Base-by-base conservation (phyloP, 2,113 vertebrate species). In the Callospermophilus lateralis region DNA sequence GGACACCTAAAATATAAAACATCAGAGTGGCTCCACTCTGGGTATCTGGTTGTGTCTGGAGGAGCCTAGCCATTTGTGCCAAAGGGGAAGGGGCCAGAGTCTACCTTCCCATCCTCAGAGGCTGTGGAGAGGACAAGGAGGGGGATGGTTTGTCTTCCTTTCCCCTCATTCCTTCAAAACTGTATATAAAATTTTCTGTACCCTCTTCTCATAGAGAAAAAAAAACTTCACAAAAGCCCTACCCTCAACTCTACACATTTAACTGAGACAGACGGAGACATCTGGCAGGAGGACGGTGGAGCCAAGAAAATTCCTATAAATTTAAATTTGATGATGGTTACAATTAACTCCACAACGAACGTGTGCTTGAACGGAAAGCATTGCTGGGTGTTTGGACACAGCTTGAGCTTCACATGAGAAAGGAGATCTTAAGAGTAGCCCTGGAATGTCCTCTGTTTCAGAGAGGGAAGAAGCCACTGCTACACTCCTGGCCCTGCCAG, bases 291-390 rank as follows among this genome's bases (percentile, higher is more conserved):
- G 96, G 89, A 89, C 0, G 30, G 93, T 93, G 89, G 95, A 98
- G 97, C 97, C 98, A 98, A 96, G 97, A 98, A 98, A 97, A 98
- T 98, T 97, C 97, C 98, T 98, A 97, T 98, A 97, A 98, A 98
- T 98, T 97, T 98, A 97, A 98, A 97, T 98, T 98, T 93, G 97
- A 97, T 98, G 97, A 98, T 97, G 98, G 98, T 97, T 98, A 97
- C 98, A 98, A 98, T 98, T 97, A 97, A 98, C 97, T 98, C 95
- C 95, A 97, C 93, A 97, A 97, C 96, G 96, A 98, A 98, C 48
- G 68, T 95, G 93, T 89, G 93, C 97, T 98, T 97, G 98, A 97
- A 95, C 4, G 16, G 94, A 95, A 96, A 96, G 93, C 34, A 1
- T 94, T 83, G 89, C 92, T 81, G 93, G 96, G 91, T 42, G 30